A percentile compares a stretch with the other conserved stretches of the same genome.
These are phyloP conservation scores for Leuciscus idus DNA, from an alignment of 2,113 vertebrate genomes.

Conservation along the genomic window DNA sequence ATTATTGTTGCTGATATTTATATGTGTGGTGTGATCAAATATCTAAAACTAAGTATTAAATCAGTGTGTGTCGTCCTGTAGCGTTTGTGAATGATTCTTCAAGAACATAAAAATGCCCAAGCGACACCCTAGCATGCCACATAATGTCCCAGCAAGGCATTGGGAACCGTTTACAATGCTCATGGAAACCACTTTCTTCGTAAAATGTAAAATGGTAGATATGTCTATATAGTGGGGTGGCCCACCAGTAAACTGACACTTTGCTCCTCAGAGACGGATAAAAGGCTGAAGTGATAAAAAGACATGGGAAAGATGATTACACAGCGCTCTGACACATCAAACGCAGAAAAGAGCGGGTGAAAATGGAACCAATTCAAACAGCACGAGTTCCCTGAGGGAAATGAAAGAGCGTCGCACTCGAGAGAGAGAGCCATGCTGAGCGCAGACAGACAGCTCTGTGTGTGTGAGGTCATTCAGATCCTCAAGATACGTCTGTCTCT, in stretches of 20 bases:
- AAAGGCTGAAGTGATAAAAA: slow-evolving; percentile 21
- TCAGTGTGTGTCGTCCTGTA: not conserved
- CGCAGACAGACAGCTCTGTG: not conserved
- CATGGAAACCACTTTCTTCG: not conserved
- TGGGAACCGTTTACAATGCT: not conserved
- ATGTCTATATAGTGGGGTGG: not conserved
- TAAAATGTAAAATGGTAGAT: not conserved
- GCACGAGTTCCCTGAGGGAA: slow-evolving; percentile 10
- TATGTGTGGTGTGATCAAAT: not conserved
- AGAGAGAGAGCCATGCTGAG: slow-evolving; percentile 14
- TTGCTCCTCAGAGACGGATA: slow-evolving; percentile 23
- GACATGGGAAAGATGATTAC: slow-evolving; percentile 25
- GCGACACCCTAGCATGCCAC: not conserved
- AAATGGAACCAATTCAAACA: slow-evolving; percentile 54
- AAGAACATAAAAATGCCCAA: not conserved
- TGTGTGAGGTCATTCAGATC: not conserved
- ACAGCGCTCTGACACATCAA: slow-evolving; percentile 42
- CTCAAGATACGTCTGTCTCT: not conserved
- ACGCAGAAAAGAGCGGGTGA: slow-evolving; percentile 37
- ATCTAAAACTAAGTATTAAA: not conserved
- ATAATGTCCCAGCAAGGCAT: not conserved
- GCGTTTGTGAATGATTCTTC: too few relatives aligned
- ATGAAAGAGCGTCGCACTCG: slow-evolving; percentile 40
- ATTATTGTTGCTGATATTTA: not conserved
- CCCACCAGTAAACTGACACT: not conserved